A percentile compares a stretch with the other conserved stretches of the same genome.
Conservation (phyloP, 1,140 invertebrate species). For the Zaprionus ornatus region DNA sequence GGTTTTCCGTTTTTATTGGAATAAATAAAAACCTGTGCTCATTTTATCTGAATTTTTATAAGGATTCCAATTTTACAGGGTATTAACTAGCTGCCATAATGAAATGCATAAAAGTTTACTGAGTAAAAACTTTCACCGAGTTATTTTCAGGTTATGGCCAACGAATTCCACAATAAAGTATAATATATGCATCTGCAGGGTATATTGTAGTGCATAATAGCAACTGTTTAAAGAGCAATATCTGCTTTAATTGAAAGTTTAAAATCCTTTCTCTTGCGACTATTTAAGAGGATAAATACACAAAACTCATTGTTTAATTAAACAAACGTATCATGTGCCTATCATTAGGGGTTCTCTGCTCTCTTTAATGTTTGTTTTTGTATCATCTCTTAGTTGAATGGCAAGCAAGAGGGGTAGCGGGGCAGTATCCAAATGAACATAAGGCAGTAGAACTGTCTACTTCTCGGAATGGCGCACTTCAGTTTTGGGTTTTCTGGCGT, state of each 20-base stretch:
- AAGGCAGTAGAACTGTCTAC: slow-evolving; percentile 18
- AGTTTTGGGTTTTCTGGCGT: slow-evolving; percentile 36
- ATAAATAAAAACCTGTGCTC: no score
- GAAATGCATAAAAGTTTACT: not conserved
- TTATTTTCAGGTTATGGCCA: not conserved
- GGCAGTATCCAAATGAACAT: not conserved
- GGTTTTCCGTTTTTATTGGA: no score
- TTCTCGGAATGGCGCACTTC: slow-evolving; percentile 39
- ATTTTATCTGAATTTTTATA: no score
- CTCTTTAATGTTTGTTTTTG: slow-evolving; percentile 1
- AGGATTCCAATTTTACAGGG: not conserved
- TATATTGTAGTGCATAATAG: not conserved
- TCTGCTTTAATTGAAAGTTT: not conserved
- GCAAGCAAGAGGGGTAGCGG: no score
- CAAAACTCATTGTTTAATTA: not conserved
- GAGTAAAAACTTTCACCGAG: not conserved
- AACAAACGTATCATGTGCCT: not conserved
- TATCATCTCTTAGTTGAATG: not conserved
- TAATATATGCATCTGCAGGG: not conserved
- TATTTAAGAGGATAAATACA: not conserved
- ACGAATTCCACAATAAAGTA: not conserved
- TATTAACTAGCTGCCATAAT: not conserved
- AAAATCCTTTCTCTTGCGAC: not conserved
- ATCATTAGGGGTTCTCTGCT: not conserved
- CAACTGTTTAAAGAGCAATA: not conserved